Evolutionary conservation across 2,113 vertebrate genomes (phyloP).

Genomic region (Pseudois nayaur): DNA sequence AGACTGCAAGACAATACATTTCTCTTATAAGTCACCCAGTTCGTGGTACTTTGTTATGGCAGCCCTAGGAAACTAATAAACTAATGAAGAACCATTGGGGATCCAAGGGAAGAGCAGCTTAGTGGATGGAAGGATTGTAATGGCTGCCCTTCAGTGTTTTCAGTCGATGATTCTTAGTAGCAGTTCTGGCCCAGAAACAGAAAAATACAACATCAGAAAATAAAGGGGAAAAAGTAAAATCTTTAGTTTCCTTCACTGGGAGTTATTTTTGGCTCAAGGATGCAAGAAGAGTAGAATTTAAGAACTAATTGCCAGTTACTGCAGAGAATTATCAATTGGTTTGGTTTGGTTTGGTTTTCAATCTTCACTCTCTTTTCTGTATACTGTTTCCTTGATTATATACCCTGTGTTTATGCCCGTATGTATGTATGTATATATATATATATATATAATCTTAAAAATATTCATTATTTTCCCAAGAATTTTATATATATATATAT

Average conservation of each 20-base stretch:
- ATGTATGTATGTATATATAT: no score
- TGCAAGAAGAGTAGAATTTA: constrained; percentile 12
- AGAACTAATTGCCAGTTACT: not conserved
- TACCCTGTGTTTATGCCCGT: not conserved
- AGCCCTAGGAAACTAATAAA: not conserved
- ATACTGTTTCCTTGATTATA: not conserved
- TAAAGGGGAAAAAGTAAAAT: not conserved
- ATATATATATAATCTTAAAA: not conserved
- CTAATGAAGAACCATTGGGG: not conserved
- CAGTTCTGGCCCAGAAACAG: not conserved
- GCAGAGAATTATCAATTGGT: not conserved
- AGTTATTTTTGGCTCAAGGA: constrained; percentile 27
- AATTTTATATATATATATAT: not conserved
- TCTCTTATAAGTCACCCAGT: not conserved
- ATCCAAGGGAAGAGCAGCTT: not conserved
- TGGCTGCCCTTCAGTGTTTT: not conserved
- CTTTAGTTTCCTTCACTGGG: not conserved
- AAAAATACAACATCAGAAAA: not conserved
- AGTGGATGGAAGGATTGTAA: not conserved
- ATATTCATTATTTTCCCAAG: not conserved
- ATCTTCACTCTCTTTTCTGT: not conserved
- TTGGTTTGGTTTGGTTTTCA: not conserved
- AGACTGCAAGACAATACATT: not conserved
- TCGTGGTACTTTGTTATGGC: not conserved
- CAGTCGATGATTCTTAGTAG: not conserved